A percentile compares a stretch with the other conserved stretches of the same genome.
phyloP scores from a whole-genome alignment of 1,140 invertebrate species.

The Anastatus disparis region DNA sequence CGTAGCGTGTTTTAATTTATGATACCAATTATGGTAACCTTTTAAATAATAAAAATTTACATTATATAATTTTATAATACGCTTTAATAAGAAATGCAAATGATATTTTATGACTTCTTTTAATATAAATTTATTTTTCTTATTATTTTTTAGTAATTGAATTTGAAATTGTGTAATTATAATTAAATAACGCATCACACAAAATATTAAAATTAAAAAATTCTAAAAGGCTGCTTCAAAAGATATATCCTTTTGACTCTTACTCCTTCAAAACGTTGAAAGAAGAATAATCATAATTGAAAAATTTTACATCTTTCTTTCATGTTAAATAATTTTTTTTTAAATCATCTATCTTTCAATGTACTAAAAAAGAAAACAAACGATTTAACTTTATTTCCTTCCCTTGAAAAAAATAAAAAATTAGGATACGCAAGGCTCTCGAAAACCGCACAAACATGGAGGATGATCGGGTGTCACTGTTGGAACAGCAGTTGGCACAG shows the following conservation, averaged over 20 bases:
- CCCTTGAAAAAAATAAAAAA: constrained; percentile 29
- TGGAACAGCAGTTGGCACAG: constrained; percentile 95
- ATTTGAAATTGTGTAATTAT: too few species aligned
- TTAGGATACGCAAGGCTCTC: constrained; percentile 97
- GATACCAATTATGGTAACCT: too few species aligned
- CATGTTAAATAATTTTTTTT: constrained; percentile 1
- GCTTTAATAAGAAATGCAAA: too few species aligned
- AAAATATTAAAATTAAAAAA: too few species aligned
- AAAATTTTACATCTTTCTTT: not conserved
- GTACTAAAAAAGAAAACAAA: constrained; percentile 13
- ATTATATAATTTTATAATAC: too few species aligned
- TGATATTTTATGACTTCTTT: too few species aligned
- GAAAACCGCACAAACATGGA: constrained; percentile 99
- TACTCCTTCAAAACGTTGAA: not conserved
- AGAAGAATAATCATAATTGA: constrained; percentile 8
- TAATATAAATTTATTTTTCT: too few species aligned
- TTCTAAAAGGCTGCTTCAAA: not conserved
- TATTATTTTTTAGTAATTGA: too few species aligned
- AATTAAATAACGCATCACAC: too few species aligned
- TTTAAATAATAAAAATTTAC: too few species aligned
- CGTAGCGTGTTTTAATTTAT: too few species aligned
- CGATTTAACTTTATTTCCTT: not conserved
- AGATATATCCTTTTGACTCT: not conserved
- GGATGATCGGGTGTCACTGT: constrained; percentile 92
- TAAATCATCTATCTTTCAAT: constrained; percentile 17